Conservation (phyloP, 2,888 invertebrate species). For the Carterocephalus palaemon region DNA sequence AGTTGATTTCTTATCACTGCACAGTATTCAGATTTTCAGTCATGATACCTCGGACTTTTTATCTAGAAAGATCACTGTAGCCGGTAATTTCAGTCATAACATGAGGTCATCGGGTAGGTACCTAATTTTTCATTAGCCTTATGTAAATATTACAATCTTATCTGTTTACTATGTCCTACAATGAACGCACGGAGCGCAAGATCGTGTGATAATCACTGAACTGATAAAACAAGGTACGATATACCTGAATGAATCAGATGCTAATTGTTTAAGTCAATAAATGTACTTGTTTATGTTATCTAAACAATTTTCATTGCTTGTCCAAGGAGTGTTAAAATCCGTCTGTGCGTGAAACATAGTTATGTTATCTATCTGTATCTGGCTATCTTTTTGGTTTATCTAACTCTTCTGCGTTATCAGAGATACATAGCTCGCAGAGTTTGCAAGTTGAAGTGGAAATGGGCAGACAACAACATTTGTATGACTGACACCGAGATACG, state of each 20-base stretch:
- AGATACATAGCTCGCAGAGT: too few relatives aligned
- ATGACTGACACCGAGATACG: too few relatives aligned
- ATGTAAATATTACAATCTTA: conserved; percentile 21
- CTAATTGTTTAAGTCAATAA: conserved; percentile 22
- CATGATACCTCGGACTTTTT: neutral
- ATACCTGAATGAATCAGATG: conserved; percentile 17
- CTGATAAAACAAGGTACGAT: conserved; percentile 11
- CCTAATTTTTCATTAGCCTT: conserved; percentile 20
- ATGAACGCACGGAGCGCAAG: neutral
- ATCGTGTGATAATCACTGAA: conserved; percentile 5
- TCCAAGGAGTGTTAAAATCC: conserved; percentile 4
- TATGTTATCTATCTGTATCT: conserved; percentile 8
- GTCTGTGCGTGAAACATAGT: conserved; percentile 3
- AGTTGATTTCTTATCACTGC: conserved; percentile 7
- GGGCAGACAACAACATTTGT: too few relatives aligned
- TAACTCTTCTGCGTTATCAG: neutral
- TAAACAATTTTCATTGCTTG: conserved; percentile 20
- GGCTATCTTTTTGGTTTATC: conserved; percentile 1
- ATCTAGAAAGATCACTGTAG: conserved; percentile 1
- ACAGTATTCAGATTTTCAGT: conserved; percentile 3
- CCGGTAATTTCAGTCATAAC: neutral
- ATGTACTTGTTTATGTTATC: conserved; percentile 14
- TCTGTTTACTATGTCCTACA: neutral
- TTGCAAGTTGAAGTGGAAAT: too few relatives aligned
- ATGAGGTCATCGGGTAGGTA: conserved; percentile 14